These are phyloP conservation scores for Ormyrus nitidulus DNA, from an alignment of 2,888 invertebrate genomes.

Conservation along the genomic window DNA sequence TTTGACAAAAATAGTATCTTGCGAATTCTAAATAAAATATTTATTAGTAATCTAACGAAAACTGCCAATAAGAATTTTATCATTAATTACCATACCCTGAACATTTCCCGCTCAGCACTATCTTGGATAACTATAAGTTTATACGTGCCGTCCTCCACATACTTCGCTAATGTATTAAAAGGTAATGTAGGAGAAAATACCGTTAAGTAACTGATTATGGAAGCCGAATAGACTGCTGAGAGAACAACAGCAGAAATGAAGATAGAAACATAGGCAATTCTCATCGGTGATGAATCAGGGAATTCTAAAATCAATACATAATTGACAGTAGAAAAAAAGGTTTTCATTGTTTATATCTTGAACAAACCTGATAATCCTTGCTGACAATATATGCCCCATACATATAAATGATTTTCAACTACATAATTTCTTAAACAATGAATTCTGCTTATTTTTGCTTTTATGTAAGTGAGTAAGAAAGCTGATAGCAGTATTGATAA, in stretches of 20 bases:
- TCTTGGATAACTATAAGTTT: constrained; percentile 46
- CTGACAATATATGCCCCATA: constrained; percentile 62
- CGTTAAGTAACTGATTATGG: constrained; percentile 53
- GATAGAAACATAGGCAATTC: constrained; percentile 54
- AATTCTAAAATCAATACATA: constrained; percentile 30
- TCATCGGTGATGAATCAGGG: constrained; percentile 42
- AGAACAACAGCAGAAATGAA: constrained; percentile 50
- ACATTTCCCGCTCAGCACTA: constrained; percentile 49
- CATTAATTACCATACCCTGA: constrained; percentile 23
- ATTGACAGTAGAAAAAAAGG: not conserved
- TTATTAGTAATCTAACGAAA: not conserved
- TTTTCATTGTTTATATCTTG: not conserved
- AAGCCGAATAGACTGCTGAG: constrained; percentile 53
- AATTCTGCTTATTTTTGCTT: constrained; percentile 1
- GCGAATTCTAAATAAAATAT: constrained; percentile 27
- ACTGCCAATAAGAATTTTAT: not conserved
- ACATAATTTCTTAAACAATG: constrained; percentile 24
- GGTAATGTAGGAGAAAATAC: constrained; percentile 39
- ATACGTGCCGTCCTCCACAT: constrained; percentile 45
- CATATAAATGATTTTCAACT: constrained; percentile 43
- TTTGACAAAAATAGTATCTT: constrained; percentile 28
- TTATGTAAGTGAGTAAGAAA: constrained; percentile 37
- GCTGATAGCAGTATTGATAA: constrained; percentile 41
- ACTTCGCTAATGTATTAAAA: constrained; percentile 32
- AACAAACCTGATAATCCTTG: constrained; percentile 58